Conservation (phyloP, 2,797 vertebrate species). For the Bucorvus abyssinicus region DNA sequence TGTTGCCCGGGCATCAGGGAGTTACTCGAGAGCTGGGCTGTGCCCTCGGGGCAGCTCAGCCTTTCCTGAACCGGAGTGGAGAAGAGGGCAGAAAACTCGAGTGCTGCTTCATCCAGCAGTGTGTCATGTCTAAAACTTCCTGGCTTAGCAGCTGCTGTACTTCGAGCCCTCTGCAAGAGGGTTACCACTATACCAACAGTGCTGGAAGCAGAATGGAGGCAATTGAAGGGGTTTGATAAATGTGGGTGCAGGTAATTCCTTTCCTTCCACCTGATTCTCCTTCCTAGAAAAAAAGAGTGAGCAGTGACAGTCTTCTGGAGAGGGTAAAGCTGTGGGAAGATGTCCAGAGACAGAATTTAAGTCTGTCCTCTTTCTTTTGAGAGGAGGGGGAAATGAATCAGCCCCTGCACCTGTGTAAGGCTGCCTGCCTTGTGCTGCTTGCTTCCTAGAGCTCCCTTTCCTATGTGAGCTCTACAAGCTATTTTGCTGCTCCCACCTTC, state of each 20-base stretch:
- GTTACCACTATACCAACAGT: neutral
- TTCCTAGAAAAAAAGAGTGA: neutral
- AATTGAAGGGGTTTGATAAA: fast-evolving
- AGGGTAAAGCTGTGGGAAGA: fast-evolving
- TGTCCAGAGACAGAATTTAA: neutral
- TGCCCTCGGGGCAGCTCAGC: neutral
- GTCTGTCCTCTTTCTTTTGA: neutral
- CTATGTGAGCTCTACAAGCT: neutral
- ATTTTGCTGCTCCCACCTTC: neutral
- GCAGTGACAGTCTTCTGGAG: neutral
- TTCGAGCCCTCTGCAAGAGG: fast-evolving
- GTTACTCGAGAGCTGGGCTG: neutral
- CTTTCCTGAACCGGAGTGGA: fast-evolving
- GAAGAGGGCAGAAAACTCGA: neutral
- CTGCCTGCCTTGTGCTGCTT: neutral
- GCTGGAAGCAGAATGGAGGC: neutral
- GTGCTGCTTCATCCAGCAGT: neutral
- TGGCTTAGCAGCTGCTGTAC: fast-evolving
- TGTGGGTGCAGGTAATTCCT: neutral
- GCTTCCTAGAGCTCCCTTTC: neutral
- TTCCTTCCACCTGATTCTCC: neutral
- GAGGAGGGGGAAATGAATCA: too few species aligned
- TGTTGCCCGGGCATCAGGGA: fast-evolving
- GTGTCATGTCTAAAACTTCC: fast-evolving
- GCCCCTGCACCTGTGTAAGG: fast-evolving